phyloP scores from a whole-genome alignment of 2,888 invertebrate genomes.

The Rhyacophila evoluta region DNA sequence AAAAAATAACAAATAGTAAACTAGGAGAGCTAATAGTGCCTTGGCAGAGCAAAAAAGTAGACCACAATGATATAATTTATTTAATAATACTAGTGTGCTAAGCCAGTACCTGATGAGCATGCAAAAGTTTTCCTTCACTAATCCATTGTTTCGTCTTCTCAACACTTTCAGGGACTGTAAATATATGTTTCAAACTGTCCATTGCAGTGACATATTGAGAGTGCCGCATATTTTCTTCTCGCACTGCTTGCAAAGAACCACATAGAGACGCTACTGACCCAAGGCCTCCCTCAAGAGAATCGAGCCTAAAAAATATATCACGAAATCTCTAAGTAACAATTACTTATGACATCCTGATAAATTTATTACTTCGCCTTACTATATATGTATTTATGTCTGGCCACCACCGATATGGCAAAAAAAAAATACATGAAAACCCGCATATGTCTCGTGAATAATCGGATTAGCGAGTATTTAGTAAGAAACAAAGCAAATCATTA shows the following conservation, averaged over 20 bases:
- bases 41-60: too few relatives aligned
- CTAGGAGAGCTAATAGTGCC: too few relatives aligned
- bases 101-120: conserved; percentile 84
- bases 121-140: conserved; percentile 92
- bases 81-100: neutral
- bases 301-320: conserved; percentile 78
- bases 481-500: too few relatives aligned
- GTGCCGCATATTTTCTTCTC: conserved; percentile 93
- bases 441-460: too few relatives aligned
- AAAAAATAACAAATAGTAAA: too few relatives aligned
- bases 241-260: conserved; percentile 83
- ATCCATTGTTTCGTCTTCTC: conserved; percentile 95
- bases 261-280: conserved; percentile 83
- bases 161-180: conserved; percentile 96
- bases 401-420: too few relatives aligned
- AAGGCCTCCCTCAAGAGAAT: conserved; percentile 81
- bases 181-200: conserved; percentile 98
- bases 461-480: too few relatives aligned
- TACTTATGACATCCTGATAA: too few relatives aligned
- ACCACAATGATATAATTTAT: neutral
- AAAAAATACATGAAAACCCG: too few relatives aligned
- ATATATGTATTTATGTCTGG: too few relatives aligned
- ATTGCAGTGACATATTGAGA: conserved; percentile 98
- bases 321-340: too few relatives aligned
- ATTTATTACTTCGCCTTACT: too few relatives aligned